Evolutionary conservation across 2,797 vertebrate species (phyloP), one percentile per base, ranked within the genome.

Genomic region (Myiothlypis chrysogaster): DNA sequence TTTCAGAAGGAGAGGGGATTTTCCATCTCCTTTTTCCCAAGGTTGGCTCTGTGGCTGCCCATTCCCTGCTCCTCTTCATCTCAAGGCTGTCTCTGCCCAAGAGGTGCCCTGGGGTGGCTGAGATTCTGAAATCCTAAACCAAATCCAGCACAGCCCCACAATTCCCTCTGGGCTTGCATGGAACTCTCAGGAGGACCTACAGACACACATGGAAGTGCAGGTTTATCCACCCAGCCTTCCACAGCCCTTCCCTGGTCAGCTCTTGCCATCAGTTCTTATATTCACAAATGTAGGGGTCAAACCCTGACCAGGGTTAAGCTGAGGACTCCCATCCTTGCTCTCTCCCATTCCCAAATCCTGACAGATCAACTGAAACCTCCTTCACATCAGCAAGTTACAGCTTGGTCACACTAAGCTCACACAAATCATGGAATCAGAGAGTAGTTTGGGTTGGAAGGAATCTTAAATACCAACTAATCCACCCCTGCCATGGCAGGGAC

Each of bases 151-250:
- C 3, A 3, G 4, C 15, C 44, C 37, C 75, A 83, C 18, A 37
- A 39, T 50, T 39, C 47, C 6, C 8, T 37, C 13, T 68, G 46
- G 21, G 11, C 21, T 71, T 25, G 30, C 53, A n/a, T 20, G 8
- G 16, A 66, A 4, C n/a, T n/a, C 17, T 46, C 49, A 52, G 15
- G 6, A n/a, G 32, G 46, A n/a, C 8, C n/a, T n/a, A n/a, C 24
- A 71, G 41, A 41, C 32, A 73, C 41, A 16, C 0, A 0, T 5
- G 24, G 46, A 39, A 75, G 9, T 7, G 9, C 52, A 79, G 28
- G 1, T 76, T 28, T 53, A 22, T 6, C 28, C 18, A 27, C 27
- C 14, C 2, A 0, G 19, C 14, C 64, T 41, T n/a, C 24, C 25
- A 11, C 24, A 27, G 55, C 18, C 46, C 35, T 61, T 52, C 39